Percentiles rank a stretch among this genome's conserved stretches.
phyloP scores from a whole-genome alignment of 2,113 vertebrate species.

The Euleptes europaea region DNA sequence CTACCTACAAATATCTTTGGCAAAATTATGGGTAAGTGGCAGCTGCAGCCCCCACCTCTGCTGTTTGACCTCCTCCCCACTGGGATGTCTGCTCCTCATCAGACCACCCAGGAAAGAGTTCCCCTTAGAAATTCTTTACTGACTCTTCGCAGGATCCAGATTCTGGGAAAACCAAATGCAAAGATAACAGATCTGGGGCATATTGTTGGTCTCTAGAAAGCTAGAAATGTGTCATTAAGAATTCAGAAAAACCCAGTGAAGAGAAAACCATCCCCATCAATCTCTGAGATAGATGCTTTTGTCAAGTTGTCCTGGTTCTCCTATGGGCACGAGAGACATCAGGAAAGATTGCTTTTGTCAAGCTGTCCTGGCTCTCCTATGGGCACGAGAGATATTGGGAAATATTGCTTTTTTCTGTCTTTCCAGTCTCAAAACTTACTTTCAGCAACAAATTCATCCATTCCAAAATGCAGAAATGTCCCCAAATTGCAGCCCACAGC shows the following conservation, averaged over 20 bases:
- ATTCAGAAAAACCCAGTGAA: neutral
- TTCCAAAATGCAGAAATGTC: neutral
- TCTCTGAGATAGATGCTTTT: neutral
- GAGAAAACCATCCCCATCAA: neutral
- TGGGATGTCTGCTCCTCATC: slow-evolving; percentile 19
- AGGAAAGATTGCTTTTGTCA: neutral
- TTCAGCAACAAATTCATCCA: neutral
- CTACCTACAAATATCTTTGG: slow-evolving; percentile 39
- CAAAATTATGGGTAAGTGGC: slow-evolving; percentile 12
- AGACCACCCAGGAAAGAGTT: neutral
- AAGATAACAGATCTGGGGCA: neutral
- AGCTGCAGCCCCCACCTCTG: slow-evolving; percentile 29
- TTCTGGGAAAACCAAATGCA: neutral
- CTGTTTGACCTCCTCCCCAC: slow-evolving; percentile 23
- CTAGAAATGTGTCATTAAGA: neutral
- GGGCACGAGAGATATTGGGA: neutral
- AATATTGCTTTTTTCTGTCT: neutral
- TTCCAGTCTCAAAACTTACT: neutral
- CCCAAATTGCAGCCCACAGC: neutral
- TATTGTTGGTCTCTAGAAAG: neutral
- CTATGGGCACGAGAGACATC: neutral
- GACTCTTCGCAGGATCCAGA: neutral
- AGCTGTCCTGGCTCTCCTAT: neutral
- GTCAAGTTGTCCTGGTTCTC: neutral
- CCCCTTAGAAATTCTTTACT: neutral